Evolutionary conservation across 2,888 invertebrate species (phyloP), one percentile per base, ranked within the genome.

Genomic region (Ennomos quercinarius): DNA sequence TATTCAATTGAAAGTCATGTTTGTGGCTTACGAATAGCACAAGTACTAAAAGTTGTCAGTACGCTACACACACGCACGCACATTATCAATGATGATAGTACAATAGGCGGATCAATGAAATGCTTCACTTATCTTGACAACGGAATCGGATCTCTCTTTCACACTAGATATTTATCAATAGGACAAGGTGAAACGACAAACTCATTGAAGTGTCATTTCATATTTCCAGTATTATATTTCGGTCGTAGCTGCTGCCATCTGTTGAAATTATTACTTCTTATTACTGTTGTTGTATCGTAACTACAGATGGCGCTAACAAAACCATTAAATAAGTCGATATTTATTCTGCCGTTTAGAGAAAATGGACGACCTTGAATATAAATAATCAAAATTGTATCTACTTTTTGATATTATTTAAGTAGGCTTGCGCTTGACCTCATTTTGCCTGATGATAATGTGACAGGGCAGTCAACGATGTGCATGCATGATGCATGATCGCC

Each of bases 141-240:
- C 40, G 35, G 17, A 57, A 56, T 77, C 72, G 71, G 71, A 63
- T 69, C 61, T 88, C 88, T 86, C 88, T 81, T 67, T 89, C 77
- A 51, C 66, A 63, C 81, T 49, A 45, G 38, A n/a, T 34, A 10
- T 37, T 47, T 57, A 44, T 27, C 1, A 48, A 45, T 42, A 8
- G 10, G 36, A 10, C n/a, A 12, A 34, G 55, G 36, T 35, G 58
- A 52, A 45, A 44, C 46, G 52, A 57, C 65, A 71, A 68, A 68
- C 71, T 51, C 76, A 76, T 70, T 70, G 49, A 40, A 43, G 43
- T 57, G 49, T 42, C 49, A 49, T 66, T 66, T 66, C 51, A 61
- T 59, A 64, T 70, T 70, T 35, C 62, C 59, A 65, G 62, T 42
- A 58, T 68, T 63, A 64, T 56, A 41, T 13, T 39, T 45, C 6